A percentile compares a stretch with the other conserved stretches of the same genome.
Conservation (phyloP, 2,113 vertebrate species). For the Lichenostomus cassidix region DNA sequence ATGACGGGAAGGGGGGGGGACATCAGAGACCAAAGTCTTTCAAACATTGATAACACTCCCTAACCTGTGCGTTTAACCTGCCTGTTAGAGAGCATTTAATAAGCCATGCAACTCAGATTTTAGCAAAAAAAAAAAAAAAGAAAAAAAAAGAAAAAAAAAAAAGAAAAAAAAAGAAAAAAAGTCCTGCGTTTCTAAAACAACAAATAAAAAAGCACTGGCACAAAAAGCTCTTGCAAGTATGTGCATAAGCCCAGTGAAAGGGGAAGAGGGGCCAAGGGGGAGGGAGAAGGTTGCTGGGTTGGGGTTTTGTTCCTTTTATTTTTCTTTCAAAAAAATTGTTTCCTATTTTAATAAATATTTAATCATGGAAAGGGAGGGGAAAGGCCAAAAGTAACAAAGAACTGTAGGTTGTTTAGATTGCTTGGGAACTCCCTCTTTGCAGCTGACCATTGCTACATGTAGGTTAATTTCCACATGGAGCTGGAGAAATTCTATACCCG, state of each 20-base stretch:
- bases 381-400: conserved; percentile 77
- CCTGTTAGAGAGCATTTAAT: neutral
- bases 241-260: conserved; percentile 18
- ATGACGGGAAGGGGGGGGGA: neutral
- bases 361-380: conserved; percentile 32
- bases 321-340: neutral
- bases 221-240: conserved; percentile 52
- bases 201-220: neutral
- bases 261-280: neutral
- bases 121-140: neutral
- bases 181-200: neutral
- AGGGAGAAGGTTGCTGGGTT: neutral
- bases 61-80: neutral
- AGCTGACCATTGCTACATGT: conserved; percentile 79
- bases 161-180: neutral
- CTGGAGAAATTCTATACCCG: conserved; percentile 82
- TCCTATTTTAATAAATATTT: conserved; percentile 76
- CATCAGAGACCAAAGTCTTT: neutral
- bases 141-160: neutral
- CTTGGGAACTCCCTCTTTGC: conserved; percentile 76
- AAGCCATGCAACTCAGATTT: neutral
- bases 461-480: conserved; percentile 86
- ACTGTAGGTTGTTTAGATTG: conserved; percentile 81
- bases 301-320: neutral
- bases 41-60: neutral